phyloP scores from a whole-genome alignment of 2,888 invertebrate genomes.

The Uropetala carovei region DNA sequence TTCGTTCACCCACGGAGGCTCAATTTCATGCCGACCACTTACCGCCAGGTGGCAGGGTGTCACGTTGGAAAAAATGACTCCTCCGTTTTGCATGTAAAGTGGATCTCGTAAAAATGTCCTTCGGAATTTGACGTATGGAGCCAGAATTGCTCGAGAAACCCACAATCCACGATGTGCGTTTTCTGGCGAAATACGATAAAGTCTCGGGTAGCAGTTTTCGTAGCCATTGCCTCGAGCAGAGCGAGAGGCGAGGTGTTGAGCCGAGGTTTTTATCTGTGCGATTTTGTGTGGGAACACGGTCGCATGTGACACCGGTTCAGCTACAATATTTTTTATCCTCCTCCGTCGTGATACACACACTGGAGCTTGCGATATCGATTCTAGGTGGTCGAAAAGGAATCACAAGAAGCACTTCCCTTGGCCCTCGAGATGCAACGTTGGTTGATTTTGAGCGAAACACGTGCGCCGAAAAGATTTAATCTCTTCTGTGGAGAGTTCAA shows the following conservation, averaged over 20 bases:
- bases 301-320: not conserved
- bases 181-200: not conserved
- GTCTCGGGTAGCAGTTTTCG: not conserved
- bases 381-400: too few relatives aligned
- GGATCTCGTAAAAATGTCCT: not conserved
- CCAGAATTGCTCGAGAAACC: not conserved
- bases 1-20: not conserved
- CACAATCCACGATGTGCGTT: constrained; percentile 19
- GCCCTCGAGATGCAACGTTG: too few relatives aligned
- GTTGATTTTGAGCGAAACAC: too few relatives aligned
- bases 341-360: not conserved
- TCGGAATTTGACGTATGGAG: constrained; percentile 1
- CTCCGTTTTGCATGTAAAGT: not conserved
- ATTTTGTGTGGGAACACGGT: not conserved
- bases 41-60: not conserved
- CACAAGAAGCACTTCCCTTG: too few relatives aligned
- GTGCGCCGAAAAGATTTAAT: too few relatives aligned
- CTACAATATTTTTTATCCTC: not conserved
- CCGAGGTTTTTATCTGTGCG: not conserved
- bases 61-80: not conserved
- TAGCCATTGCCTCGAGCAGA: not conserved
- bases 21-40: not conserved
- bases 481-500: too few relatives aligned
- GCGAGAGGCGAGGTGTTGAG: not conserved
- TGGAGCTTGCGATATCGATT: not conserved